Conservation (phyloP, 2,888 invertebrate species). For the Craniophora ligustri region DNA sequence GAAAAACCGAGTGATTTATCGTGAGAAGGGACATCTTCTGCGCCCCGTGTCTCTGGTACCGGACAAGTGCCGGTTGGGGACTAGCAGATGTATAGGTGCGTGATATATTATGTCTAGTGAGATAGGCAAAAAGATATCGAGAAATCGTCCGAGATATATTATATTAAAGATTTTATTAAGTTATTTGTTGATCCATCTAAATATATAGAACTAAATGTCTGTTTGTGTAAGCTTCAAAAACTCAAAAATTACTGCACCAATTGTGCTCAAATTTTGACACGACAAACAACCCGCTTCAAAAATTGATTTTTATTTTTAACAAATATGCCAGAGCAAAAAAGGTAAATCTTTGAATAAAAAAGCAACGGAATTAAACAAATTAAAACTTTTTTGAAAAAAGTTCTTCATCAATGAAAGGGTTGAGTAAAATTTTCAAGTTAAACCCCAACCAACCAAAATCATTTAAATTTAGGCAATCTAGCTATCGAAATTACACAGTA, state of each 20-base stretch:
- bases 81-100: slow-evolving; percentile 27
- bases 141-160: too few relatives aligned
- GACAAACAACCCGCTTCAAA: too few relatives aligned
- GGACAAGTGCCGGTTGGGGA: slow-evolving; percentile 50
- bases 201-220: too few relatives aligned
- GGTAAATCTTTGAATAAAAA: too few relatives aligned
- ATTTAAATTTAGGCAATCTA: slow-evolving; percentile 38
- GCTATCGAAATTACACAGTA: slow-evolving; percentile 37
- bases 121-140: background rate
- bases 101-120: background rate
- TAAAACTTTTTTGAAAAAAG: background rate
- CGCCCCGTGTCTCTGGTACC: slow-evolving; percentile 70
- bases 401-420: background rate
- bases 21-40: slow-evolving; percentile 81
- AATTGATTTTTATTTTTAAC: too few relatives aligned
- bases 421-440: slow-evolving; percentile 2
- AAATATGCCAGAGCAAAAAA: too few relatives aligned
- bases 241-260: too few relatives aligned
- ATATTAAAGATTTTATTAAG: too few relatives aligned
- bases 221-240: too few relatives aligned
- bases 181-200: too few relatives aligned
- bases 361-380: too few relatives aligned
- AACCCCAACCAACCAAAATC: slow-evolving; percentile 1
- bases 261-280: too few relatives aligned
- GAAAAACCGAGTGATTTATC: slow-evolving; percentile 81